Conservation (phyloP, 2,113 vertebrate species). For the Morone chrysops region DNA sequence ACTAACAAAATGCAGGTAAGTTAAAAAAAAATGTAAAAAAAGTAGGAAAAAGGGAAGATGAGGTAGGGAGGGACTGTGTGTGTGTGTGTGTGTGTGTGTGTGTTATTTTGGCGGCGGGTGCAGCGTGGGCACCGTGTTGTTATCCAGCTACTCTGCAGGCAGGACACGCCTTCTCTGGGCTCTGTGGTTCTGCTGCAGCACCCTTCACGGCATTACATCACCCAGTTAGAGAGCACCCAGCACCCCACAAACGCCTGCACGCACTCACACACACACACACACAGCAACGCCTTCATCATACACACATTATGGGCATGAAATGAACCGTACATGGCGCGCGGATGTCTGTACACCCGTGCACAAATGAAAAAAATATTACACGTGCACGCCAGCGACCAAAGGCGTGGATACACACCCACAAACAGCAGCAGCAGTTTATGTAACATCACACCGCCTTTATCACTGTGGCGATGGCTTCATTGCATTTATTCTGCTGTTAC, state of each 20-base stretch:
- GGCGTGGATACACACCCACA: slow-evolving; percentile 39
- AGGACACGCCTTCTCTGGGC: slow-evolving; percentile 75
- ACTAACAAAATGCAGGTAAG: neutral
- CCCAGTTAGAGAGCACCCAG: slow-evolving; percentile 65
- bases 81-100: slow-evolving; percentile 5
- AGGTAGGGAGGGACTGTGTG: slow-evolving; percentile 13
- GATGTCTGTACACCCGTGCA: neutral
- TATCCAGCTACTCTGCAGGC: slow-evolving; percentile 75
- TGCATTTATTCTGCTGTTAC: neutral
- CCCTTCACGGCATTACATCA: slow-evolving; percentile 81
- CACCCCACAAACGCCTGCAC: slow-evolving; percentile 41
- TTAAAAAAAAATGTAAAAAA: neutral
- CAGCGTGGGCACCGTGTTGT: slow-evolving; percentile 67
- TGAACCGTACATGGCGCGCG: neutral
- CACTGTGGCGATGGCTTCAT: neutral
- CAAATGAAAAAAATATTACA: neutral
- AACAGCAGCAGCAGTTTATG: slow-evolving; percentile 42
- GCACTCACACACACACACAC: neutral
- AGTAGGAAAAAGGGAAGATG: neutral
- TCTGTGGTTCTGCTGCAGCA: slow-evolving; percentile 78
- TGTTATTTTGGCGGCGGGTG: slow-evolving; percentile 31
- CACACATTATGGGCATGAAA: neutral
- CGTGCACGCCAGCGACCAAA: neutral
- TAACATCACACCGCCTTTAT: slow-evolving; percentile 37
- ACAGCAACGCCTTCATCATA: neutral